Evolutionary conservation across 2,888 invertebrate genomes (phyloP).

Genomic region (Leptogaster cylindrica): DNA sequence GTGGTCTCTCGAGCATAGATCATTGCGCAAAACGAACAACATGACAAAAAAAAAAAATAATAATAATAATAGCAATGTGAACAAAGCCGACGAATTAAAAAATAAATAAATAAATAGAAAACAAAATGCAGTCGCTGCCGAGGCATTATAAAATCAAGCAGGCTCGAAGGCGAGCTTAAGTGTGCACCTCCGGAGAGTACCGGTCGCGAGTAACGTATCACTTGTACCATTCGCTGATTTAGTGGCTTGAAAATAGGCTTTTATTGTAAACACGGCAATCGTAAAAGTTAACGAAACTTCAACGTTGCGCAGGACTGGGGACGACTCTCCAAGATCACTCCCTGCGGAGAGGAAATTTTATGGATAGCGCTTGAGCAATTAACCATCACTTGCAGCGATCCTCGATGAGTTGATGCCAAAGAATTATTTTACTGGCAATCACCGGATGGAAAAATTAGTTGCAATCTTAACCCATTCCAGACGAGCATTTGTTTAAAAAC

Average conservation of each 20-base stretch:
- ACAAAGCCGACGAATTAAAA: slow-evolving; percentile 16
- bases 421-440: slow-evolving; percentile 20
- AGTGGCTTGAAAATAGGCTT: slow-evolving; percentile 34
- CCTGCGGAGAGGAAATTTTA: slow-evolving; percentile 11
- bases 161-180: not conserved
- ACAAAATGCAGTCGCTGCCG: slow-evolving; percentile 6
- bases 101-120: not conserved
- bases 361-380: slow-evolving; percentile 13
- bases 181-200: not conserved
- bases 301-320: not conserved
- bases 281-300: slow-evolving; percentile 32
- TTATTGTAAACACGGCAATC: slow-evolving; percentile 24
- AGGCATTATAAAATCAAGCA: slow-evolving; percentile 11
- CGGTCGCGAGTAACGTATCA: slow-evolving; percentile 11
- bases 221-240: slow-evolving; percentile 26
- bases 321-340: not conserved
- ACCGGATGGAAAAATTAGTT: slow-evolving; percentile 10
- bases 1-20: slow-evolving; percentile 29
- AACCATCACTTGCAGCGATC: slow-evolving; percentile 21
- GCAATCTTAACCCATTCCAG: not conserved
- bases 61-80: slow-evolving; percentile 25
- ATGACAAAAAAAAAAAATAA: slow-evolving; percentile 7
- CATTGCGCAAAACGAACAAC: slow-evolving; percentile 15
- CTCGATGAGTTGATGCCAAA: slow-evolving; percentile 4
- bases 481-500: too few relatives aligned